Percentiles rank a stretch among this genome's conserved stretches.
These are phyloP conservation scores for Galemys pyrenaicus DNA, from an alignment of 2,113 vertebrate genomes.

Conservation along the genomic window DNA sequence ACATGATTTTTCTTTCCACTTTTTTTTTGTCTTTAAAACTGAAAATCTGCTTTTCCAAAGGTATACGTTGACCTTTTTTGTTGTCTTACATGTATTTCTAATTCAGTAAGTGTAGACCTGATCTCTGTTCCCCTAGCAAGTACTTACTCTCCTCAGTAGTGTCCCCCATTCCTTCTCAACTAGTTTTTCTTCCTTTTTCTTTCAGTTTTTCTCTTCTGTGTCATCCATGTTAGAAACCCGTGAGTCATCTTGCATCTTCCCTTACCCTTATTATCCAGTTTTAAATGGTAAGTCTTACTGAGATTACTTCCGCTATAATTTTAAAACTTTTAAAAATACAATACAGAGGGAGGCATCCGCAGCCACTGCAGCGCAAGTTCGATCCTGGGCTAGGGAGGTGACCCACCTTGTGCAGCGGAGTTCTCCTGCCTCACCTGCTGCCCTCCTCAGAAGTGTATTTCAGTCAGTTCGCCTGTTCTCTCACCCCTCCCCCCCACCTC, in stretches of 20 bases:
- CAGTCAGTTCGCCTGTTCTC: too few relatives aligned
- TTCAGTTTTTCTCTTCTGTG: background rate
- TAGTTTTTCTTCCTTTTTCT: constrained; percentile 21
- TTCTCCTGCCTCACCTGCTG: too few relatives aligned
- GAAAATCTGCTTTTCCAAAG: background rate
- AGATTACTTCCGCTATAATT: background rate
- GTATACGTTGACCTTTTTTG: background rate
- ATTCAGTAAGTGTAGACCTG: background rate
- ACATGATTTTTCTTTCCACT: constrained; percentile 18
- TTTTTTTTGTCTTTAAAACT: constrained; percentile 25
- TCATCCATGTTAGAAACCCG: constrained; percentile 21
- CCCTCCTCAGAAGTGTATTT: too few relatives aligned
- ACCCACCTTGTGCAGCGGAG: too few relatives aligned
- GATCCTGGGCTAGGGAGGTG: too few relatives aligned
- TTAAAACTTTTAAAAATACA: background rate
- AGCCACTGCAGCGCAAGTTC: too few relatives aligned
- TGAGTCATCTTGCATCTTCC: constrained; percentile 1
- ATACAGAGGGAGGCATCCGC: too few relatives aligned
- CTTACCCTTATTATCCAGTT: background rate
- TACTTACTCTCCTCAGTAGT: background rate
- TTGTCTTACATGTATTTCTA: background rate
- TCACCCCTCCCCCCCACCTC: too few relatives aligned
- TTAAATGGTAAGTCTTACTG: background rate
- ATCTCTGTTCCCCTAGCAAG: background rate
- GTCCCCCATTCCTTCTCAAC: background rate